Evolutionary conservation across 2,113 vertebrate genomes (phyloP).

Genomic region (Acanthisitta chloris): DNA sequence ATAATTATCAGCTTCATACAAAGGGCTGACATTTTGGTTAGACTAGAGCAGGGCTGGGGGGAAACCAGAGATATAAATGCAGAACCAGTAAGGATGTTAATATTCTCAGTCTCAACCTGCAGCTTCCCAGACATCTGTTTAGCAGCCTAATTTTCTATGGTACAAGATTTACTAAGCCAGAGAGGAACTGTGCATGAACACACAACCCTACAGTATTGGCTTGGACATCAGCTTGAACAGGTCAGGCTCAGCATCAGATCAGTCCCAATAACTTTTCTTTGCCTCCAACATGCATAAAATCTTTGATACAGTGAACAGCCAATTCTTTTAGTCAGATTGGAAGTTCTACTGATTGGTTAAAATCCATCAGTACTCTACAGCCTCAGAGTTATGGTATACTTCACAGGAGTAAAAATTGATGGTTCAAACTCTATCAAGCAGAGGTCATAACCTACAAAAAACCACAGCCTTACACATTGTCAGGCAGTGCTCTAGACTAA

Average conservation of each 20-base stretch:
- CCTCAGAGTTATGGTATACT: neutral
- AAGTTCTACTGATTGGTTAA: neutral
- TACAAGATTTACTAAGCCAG: neutral
- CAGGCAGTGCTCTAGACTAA: neutral
- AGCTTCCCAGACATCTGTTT: neutral
- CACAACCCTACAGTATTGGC: neutral
- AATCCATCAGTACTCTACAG: neutral
- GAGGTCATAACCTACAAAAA: neutral
- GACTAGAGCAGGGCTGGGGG: neutral
- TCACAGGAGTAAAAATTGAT: neutral
- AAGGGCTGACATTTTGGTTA: neutral
- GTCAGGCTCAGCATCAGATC: neutral
- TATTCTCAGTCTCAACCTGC: neutral
- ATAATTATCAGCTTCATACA: neutral
- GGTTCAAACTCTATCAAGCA: neutral
- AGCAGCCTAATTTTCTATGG: neutral
- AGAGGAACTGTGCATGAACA: neutral
- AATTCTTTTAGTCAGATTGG: neutral
- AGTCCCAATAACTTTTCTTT: neutral
- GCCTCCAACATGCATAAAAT: neutral
- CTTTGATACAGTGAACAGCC: neutral
- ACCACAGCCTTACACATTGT: neutral
- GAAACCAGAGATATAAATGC: neutral
- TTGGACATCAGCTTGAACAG: neutral
- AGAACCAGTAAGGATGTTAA: neutral